phyloP scores from a whole-genome alignment of 2,888 invertebrate species.

The Noctuana brunneofusca region DNA sequence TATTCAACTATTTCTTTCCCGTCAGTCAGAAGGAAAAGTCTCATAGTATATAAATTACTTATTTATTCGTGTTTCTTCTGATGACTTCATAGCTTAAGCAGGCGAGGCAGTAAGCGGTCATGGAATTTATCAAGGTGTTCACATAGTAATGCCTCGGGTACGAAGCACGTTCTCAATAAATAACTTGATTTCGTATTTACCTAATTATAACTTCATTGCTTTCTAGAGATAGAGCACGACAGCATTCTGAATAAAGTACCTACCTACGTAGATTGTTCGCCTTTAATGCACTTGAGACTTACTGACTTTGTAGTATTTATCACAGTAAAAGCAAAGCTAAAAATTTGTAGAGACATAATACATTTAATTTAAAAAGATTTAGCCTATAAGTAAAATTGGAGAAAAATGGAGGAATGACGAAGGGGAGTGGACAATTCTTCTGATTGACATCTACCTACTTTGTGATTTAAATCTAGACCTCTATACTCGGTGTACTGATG shows the following conservation, averaged over 20 bases:
- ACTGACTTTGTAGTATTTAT: no score
- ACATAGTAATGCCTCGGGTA: slow-evolving; percentile 7
- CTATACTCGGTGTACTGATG: no score
- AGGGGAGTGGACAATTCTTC: no score
- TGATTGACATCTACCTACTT: no score
- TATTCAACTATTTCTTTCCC: no score
- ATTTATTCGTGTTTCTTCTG: slow-evolving; percentile 17
- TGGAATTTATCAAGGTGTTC: slow-evolving; percentile 12
- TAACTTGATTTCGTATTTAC: not conserved
- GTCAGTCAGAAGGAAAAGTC: not conserved
- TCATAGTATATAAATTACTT: not conserved
- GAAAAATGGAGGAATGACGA: no score
- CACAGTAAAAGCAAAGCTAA: no score
- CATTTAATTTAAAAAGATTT: no score
- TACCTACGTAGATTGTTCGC: no score
- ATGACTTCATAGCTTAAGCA: slow-evolving; percentile 22
- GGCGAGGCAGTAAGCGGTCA: slow-evolving; percentile 7
- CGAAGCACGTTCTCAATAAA: slow-evolving; percentile 17
- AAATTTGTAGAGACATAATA: no score
- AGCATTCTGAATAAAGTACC: not conserved
- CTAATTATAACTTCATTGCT: slow-evolving; percentile 13
- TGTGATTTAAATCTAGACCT: no score
- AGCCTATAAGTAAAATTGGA: no score
- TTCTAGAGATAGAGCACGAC: slow-evolving; percentile 21
- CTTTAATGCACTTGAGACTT: not conserved